Conservation (phyloP, 1,140 invertebrate species). For the Eupristina koningsbergeri region DNA sequence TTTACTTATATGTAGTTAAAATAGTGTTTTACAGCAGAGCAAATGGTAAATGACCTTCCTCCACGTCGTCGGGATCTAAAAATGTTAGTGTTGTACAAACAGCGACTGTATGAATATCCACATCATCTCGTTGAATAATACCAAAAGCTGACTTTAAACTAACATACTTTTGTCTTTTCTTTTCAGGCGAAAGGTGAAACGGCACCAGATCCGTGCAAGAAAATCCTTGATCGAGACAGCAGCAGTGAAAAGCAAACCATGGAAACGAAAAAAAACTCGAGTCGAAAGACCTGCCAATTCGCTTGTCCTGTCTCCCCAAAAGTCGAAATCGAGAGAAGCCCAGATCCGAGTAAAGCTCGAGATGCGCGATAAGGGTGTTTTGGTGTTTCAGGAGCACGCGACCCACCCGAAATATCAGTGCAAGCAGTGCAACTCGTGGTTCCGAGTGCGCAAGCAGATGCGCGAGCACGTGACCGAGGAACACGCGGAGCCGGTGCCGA, state of each 20-base stretch:
- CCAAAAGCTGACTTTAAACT: neutral
- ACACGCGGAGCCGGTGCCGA: neutral
- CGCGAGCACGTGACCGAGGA: conserved; percentile 9
- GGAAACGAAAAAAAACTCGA: neutral
- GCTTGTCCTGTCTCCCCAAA: neutral
- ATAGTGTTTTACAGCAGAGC: neutral
- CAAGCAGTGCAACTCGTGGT: neutral
- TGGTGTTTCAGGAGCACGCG: neutral
- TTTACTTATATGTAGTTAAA: neutral
- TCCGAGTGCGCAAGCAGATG: neutral
- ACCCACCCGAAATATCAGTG: neutral
- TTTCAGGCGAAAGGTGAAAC: conserved; percentile 21
- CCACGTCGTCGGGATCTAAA: neutral
- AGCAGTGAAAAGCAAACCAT: neutral
- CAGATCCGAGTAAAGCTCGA: neutral
- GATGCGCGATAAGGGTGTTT: neutral
- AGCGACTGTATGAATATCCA: neutral
- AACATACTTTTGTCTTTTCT: conserved; percentile 34
- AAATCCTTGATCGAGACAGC: neutral
- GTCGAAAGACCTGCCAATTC: neutral
- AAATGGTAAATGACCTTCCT: neutral
- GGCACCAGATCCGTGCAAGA: neutral
- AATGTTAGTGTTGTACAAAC: neutral
- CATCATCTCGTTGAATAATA: neutral
- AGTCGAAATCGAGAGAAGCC: neutral